These are phyloP conservation scores for Gymnoscelis rufifasciata DNA, from an alignment of 2,888 invertebrate genomes.

Conservation along the genomic window DNA sequence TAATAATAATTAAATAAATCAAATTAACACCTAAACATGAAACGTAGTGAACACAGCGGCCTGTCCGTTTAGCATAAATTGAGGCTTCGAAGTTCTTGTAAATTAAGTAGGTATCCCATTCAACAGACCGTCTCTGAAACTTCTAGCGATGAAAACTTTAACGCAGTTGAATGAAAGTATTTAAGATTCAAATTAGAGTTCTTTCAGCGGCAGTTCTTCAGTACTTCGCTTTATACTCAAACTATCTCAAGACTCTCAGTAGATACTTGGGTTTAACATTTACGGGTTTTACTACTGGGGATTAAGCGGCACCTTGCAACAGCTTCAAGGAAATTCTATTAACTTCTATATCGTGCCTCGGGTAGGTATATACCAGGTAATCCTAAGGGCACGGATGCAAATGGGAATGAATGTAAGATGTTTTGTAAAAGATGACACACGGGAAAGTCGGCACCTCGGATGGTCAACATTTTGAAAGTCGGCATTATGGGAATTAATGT, in stretches of 20 bases:
- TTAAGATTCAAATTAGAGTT: slow-evolving; percentile 22
- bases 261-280: background rate
- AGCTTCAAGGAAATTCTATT: too few species aligned
- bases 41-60: background rate
- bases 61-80: slow-evolving; percentile 13
- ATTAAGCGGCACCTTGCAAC: too few species aligned
- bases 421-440: too few species aligned
- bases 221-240: slow-evolving; percentile 20
- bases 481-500: too few species aligned
- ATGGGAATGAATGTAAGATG: too few species aligned
- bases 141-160: slow-evolving; percentile 18
- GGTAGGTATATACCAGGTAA: too few species aligned
- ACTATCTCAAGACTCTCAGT: slow-evolving; percentile 17
- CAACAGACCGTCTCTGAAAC: slow-evolving; percentile 16
- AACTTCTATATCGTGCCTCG: too few species aligned
- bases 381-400: too few species aligned
- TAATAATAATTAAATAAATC: too few species aligned
- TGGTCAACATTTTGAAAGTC: too few species aligned
- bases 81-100: slow-evolving; percentile 11
- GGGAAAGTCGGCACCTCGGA: too few species aligned
- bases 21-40: background rate
- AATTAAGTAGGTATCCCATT: slow-evolving; percentile 19
- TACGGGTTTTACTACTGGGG: background rate
- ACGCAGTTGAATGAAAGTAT: slow-evolving; percentile 20
- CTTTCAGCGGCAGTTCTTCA: slow-evolving; percentile 14